phyloP scores from a whole-genome alignment of 2,113 vertebrate genomes.

The Vidua macroura region DNA sequence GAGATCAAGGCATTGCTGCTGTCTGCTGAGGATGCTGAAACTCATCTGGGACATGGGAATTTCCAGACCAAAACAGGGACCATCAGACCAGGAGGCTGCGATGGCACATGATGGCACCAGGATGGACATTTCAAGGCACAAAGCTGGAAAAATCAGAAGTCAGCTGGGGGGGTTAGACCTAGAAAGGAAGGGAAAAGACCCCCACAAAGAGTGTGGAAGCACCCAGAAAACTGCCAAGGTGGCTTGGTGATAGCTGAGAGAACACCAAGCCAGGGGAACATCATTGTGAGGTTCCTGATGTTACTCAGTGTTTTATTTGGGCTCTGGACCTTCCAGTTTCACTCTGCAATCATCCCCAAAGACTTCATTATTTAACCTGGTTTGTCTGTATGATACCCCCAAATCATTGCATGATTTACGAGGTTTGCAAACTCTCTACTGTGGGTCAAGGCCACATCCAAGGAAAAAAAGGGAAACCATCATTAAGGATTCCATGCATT shows the following conservation, averaged over 20 bases:
- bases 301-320: accelerated
- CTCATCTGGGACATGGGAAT: not conserved
- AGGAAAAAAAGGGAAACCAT: not conserved
- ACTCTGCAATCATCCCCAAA: not conserved
- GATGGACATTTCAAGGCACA: not conserved
- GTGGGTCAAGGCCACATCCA: not conserved
- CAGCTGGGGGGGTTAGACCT: accelerated
- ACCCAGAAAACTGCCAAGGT: not conserved
- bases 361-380: not conserved
- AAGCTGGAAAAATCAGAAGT: not conserved
- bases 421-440: not conserved
- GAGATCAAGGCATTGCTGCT: not conserved
- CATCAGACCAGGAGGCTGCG: not conserved
- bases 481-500: not conserved
- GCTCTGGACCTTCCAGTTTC: not conserved
- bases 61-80: not conserved
- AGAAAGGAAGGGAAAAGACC: not conserved
- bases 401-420: not conserved
- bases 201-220: not conserved
- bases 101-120: not conserved
- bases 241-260: not conserved
- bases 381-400: not conserved
- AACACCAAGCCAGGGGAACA: not conserved
- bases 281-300: accelerated
- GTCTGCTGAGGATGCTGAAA: not conserved